Base-by-base conservation (phyloP, 2,888 invertebrate genomes). In the Baccha elongata region DNA sequence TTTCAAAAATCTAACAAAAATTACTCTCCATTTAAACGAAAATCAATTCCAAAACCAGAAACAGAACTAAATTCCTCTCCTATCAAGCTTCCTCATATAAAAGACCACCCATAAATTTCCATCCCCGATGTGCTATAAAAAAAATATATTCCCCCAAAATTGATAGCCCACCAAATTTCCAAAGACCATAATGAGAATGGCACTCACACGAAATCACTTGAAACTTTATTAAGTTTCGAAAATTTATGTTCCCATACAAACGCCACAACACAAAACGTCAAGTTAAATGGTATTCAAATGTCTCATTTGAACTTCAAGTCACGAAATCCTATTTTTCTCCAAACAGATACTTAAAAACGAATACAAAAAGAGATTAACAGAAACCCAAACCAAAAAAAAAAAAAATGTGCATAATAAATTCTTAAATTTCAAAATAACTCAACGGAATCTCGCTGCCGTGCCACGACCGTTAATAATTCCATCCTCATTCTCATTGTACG, bases 401-500 rank as follows among this genome's bases (percentile, higher is more conserved):
- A 69, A 35, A 42, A 68, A 40, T 11, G n/a, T n/a, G 67, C 48
- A 76, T 68, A 78, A 68, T 83, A 78, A 78, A 78, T 83, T 83
- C 44, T 83, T 83, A 73, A n/a, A 83, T 78, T 78, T 83, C 55
- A 73, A 78, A 78, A 83, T 83, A 83, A 78, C 78, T 83, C 72
- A 72, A 37, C 60, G 53, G 53, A 53, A 21, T 46, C 35, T 53
- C 11, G 46, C 21, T 42, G 23, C 26, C 35, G 64, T 65, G 15
- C 42, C 7, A 8, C 55, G 44, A 26, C 40, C 60, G 69, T 72
- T 81, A 65, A 71, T 71, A 71, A 79, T 67, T 72, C 75, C 62
- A 72, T 81, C 71, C 71, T 67, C 81, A 72, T 81, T 62, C 69
- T 65, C 71, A 75, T 81, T 81, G 74, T 75, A 75, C 53, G 71